Conservation (phyloP, 2,113 vertebrate genomes). For the Xiphophorus couchianus region DNA sequence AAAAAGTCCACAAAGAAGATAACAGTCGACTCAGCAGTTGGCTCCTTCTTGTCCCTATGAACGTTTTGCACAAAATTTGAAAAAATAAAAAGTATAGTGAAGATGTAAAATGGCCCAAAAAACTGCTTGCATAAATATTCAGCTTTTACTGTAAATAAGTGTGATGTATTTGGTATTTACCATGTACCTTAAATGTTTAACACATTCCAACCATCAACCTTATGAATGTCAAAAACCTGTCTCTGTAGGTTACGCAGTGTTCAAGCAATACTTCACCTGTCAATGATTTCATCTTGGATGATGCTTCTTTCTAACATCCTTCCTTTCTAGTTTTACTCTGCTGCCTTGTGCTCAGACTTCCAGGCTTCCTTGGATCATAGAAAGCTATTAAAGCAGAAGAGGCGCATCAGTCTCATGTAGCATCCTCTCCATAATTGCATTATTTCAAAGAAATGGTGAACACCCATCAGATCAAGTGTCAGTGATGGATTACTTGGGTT, state of each 20-base stretch:
- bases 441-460: slow-evolving; percentile 62
- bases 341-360: slow-evolving; percentile 24
- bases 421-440: slow-evolving; percentile 59
- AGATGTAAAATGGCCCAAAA: neutral
- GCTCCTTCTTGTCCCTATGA: neutral
- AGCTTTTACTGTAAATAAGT: neutral
- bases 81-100: too few relatives aligned
- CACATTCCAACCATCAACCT: too few relatives aligned
- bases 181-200: neutral
- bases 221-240: too few relatives aligned
- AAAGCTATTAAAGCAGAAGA: slow-evolving; percentile 32
- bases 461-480: slow-evolving; percentile 65
- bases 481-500: slow-evolving; percentile 71
- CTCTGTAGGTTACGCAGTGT: too few relatives aligned
- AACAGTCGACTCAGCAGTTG: neutral
- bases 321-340: slow-evolving; percentile 5
- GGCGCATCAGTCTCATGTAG: slow-evolving; percentile 52
- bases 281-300: slow-evolving; percentile 16
- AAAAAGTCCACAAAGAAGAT: neutral
- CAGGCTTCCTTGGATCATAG: slow-evolving; percentile 5
- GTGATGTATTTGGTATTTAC: neutral
- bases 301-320: slow-evolving; percentile 21
- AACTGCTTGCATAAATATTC: neutral
- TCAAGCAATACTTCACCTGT: neutral
- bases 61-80: too few relatives aligned